These are phyloP conservation scores for Neotoma lepida DNA, from an alignment of 2,113 vertebrate genomes.

Conservation along the genomic window DNA sequence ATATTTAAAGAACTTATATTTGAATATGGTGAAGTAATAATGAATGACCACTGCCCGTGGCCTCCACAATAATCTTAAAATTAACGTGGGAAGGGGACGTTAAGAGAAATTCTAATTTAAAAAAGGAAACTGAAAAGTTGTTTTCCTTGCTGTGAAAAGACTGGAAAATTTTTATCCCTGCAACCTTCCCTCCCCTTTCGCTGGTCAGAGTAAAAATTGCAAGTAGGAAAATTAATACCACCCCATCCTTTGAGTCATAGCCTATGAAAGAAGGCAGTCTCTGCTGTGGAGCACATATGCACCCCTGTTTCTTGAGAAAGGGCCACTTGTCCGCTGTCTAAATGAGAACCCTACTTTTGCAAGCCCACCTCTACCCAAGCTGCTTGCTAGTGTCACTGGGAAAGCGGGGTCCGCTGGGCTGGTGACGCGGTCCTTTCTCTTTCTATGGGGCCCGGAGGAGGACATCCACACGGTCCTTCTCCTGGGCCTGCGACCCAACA, in stretches of 20 bases:
- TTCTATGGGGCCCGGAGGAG: neutral
- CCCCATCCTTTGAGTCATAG: conserved; percentile 53
- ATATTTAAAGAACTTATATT: conserved; percentile 16
- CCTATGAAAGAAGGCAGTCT: neutral
- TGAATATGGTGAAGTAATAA: neutral
- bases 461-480: neutral
- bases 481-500: neutral
- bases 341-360: fast-evolving
- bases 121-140: neutral
- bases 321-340: neutral
- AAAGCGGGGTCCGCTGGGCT: neutral
- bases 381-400: neutral
- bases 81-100: fast-evolving
- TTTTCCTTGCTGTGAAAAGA: conserved; percentile 38
- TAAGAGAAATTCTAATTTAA: neutral
- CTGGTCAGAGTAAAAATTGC: neutral
- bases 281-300: neutral
- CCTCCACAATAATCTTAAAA: neutral
- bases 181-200: conserved; percentile 6
- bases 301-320: neutral
- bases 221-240: conserved; percentile 53
- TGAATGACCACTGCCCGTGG: neutral
- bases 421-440: neutral
- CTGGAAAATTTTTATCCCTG: conserved; percentile 60
- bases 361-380: neutral